Base-by-base conservation (phyloP, 2,888 invertebrate genomes). In the Yponomeuta sedellus region DNA sequence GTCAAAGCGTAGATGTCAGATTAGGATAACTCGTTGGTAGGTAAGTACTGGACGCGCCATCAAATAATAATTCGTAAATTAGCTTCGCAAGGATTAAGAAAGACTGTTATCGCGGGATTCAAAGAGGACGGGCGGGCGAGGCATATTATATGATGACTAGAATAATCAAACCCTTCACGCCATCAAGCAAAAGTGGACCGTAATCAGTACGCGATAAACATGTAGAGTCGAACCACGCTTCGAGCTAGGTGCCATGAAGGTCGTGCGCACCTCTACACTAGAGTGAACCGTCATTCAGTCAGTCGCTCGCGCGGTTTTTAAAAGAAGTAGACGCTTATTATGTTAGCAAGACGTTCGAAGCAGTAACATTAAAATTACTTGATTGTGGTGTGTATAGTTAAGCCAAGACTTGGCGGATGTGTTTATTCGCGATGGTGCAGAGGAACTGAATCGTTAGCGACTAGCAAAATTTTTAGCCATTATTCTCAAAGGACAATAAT, bases 291-390 rank as follows among this genome's bases (percentile, higher is more conserved):
- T 61, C 65, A 64, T 65, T 71, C 72, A 71, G 70, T 77, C 84
- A 82, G 85, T 85, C 80, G 80, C 79, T 70, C 80, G 79, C 80
- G 79, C 73, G 73, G 58, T 22, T 77, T 77, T 72, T 69, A 72
- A 71, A 69, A 73, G 72, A 67, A 73, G 71, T 72, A 69, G 73
- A 76, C 78, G 82, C 75, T 2, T 25, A 16, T n/a, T 16, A 3
- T 25, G 19, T 58, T 58, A 22, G 20, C 58, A 52, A 52, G 1
- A 16, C 44, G 44, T 6, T 44, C 2, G 25, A 44, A 44, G 8
- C 12, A 12, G 44, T 52, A 52, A 5, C 44, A 52, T 52, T 52
- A 16, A 4, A 52, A 16, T 52, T 52, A 16, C 44, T 52, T 5
- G 44, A 16, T 52, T 16, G 16, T 52, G 16, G 44, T 52, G 16